Conservation (phyloP, 2,797 vertebrate species). For the Microchirus variegatus region DNA sequence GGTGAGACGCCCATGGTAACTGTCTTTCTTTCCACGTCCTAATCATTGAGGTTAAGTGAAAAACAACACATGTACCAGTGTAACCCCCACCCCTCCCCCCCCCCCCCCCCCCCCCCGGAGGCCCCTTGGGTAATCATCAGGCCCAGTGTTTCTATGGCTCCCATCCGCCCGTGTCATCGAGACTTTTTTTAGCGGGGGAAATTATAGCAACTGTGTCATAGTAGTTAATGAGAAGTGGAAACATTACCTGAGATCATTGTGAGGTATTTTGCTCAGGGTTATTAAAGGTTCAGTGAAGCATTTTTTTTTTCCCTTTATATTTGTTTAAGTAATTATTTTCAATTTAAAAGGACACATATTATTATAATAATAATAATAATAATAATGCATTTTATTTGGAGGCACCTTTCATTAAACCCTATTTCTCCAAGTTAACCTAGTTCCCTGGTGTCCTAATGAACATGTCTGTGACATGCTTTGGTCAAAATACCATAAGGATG, state of each 20-base stretch:
- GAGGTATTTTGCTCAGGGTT: not conserved
- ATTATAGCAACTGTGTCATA: not conserved
- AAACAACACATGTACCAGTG: constrained; percentile 73
- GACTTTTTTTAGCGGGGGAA: not conserved
- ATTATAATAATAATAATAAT: too few relatives aligned
- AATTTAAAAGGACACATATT: too few relatives aligned
- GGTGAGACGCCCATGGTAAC: constrained; percentile 79
- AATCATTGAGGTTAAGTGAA: constrained; percentile 67
- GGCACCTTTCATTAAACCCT: too few relatives aligned
- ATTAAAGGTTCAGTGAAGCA: not conserved
- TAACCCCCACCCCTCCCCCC: constrained; percentile 32
- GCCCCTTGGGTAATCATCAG: constrained; percentile 38
- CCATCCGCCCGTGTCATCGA: not conserved
- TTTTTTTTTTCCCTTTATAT: not conserved
- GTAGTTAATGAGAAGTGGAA: constrained; percentile 10
- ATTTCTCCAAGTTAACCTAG: too few relatives aligned
- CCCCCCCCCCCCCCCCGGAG: constrained; percentile 36
- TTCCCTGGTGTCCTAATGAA: too few relatives aligned
- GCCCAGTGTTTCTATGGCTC: constrained; percentile 1
- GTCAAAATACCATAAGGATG: too few relatives aligned
- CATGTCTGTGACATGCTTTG: too few relatives aligned
- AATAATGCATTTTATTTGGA: too few relatives aligned
- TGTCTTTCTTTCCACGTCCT: constrained; percentile 59
- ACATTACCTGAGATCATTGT: not conserved
- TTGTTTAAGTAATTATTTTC: too few relatives aligned